Percentiles rank a stretch among this genome's conserved stretches.
phyloP scores from a whole-genome alignment of 1,140 invertebrate species.

The Sarcophaga bullata region DNA sequence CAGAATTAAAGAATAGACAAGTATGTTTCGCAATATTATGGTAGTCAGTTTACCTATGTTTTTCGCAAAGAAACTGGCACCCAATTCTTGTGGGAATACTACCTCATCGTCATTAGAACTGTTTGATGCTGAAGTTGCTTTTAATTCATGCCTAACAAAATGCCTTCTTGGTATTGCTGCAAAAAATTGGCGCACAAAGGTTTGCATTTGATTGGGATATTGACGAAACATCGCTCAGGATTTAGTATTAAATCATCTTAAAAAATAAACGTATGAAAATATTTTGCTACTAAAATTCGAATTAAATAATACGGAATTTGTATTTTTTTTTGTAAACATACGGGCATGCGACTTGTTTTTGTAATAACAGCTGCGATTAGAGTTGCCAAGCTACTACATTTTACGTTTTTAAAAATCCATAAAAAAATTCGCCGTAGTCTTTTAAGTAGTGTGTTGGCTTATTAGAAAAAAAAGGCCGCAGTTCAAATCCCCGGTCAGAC shows the following conservation, averaged over 20 bases:
- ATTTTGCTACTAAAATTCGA: background rate
- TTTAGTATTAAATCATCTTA: background rate
- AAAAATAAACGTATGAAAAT: too few species aligned
- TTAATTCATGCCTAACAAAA: background rate
- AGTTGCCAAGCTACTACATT: background rate
- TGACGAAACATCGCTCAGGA: background rate
- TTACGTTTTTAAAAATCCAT: background rate
- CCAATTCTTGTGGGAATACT: background rate
- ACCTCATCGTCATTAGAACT: background rate
- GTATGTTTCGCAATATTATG: background rate
- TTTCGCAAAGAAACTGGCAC: slow-evolving; percentile 32
- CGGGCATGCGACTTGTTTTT: background rate
- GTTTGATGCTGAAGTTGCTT: background rate
- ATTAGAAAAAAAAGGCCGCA: too few species aligned
- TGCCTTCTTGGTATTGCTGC: background rate
- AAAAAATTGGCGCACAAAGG: background rate
- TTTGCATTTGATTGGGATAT: background rate
- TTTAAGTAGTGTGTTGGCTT: too few species aligned
- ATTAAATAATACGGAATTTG: background rate
- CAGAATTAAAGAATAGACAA: too few species aligned
- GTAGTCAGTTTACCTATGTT: background rate
- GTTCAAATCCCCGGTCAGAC: too few species aligned
- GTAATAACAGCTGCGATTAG: background rate
- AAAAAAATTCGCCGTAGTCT: too few species aligned
- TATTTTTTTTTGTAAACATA: background rate